These are phyloP conservation scores for Podabrus alpinus DNA, from an alignment of 2,888 invertebrate genomes.

Conservation along the genomic window DNA sequence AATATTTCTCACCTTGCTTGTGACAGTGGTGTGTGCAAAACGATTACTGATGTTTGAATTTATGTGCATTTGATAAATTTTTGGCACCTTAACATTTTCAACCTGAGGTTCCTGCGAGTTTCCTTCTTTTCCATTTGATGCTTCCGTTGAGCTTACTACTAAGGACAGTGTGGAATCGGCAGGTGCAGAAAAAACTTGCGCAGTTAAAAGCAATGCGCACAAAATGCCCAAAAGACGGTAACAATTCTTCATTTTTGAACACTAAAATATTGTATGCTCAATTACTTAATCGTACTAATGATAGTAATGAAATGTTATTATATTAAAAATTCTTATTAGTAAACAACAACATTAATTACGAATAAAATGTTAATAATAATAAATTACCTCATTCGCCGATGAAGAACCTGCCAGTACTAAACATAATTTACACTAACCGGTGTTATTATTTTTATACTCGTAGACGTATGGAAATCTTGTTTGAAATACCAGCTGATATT, in stretches of 20 bases:
- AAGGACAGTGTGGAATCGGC: not conserved
- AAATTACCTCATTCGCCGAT: too few relatives aligned
- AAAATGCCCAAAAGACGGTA: not conserved
- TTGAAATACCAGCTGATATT: too few relatives aligned
- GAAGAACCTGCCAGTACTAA: too few relatives aligned
- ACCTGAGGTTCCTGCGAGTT: not conserved
- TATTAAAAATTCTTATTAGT: too few relatives aligned
- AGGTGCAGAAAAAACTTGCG: not conserved
- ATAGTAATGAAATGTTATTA: too few relatives aligned
- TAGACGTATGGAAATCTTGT: too few relatives aligned
- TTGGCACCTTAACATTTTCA: slow-evolving; percentile 37
- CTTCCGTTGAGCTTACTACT: not conserved
- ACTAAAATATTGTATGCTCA: not conserved
- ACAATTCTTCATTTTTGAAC: not conserved
- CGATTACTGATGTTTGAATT: slow-evolving; percentile 65
- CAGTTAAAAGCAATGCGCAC: not conserved
- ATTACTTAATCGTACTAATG: too few relatives aligned
- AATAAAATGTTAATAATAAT: too few relatives aligned
- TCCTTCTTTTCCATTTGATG: not conserved
- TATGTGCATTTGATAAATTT: slow-evolving; percentile 66
- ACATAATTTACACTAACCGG: too few relatives aligned
- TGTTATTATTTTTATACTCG: too few relatives aligned
- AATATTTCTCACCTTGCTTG: slow-evolving; percentile 41
- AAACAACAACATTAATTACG: too few relatives aligned
- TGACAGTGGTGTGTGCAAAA: slow-evolving; percentile 68